Base-by-base conservation (phyloP, 2,888 invertebrate species). In the Gymnoscelis rufifasciata region DNA sequence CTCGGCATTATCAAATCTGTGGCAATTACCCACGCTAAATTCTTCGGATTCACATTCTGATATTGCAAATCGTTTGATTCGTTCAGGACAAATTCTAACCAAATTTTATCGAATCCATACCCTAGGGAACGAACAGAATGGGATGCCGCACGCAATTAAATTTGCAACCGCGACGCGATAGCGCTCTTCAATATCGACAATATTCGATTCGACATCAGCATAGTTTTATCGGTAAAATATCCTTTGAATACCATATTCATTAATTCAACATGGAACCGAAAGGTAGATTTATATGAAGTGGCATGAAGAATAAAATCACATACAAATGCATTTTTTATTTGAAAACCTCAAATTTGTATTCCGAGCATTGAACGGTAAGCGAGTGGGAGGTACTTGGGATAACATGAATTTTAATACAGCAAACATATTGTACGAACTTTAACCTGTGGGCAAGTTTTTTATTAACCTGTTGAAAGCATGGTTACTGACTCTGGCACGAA, bases 381-480 rank as follows among this genome's bases (percentile, higher is more conserved):
- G 69, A 65, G 78, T 84, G 84, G 84, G 84, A 78, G 84, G 81
- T 64, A 72, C 68, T 68, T 74, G 74, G 78, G 80, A 83, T 76
- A 68, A 70, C 73, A 78, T 75, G 68, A 74, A 68, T 73, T 60
- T 71, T 73, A 69, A 67, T 59, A 56, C 60, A 38, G 29, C 33
- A 41, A 37, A 44, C 35, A 38, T 41, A 8, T 33, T 38, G 24
- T 41, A 31, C 30, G 45, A 45, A 38, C 44, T 45, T 30, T 48
- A 29, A 44, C 43, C 49, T 44, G 19, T 33, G 12, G 43, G 35
- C 26, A 19, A 45, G 56, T 62, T 63, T 69, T 66, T 52, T 55
- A 58, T 60, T 51, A 54, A 66, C 55, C 57, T 61, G 83, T 67
- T 74, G 83, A 82, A 81, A 77, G 74, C 67, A 12, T 43, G 14